These are phyloP conservation scores for Schizothorax lantsangensis DNA, from an alignment of 2,797 vertebrate genomes.

Conservation along the genomic window DNA sequence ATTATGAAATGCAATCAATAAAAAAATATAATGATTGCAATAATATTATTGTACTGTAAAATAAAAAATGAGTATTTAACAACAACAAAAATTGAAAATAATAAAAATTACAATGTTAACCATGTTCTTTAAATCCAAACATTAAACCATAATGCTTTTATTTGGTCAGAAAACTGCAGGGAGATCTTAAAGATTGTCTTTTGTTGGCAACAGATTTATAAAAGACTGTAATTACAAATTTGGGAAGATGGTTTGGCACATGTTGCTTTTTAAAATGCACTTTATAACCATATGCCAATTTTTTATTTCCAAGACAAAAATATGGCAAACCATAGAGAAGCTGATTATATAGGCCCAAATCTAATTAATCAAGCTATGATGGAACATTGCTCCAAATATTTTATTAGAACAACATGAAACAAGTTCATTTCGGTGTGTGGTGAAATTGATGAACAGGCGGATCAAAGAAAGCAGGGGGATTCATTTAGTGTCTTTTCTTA, in stretches of 20 bases:
- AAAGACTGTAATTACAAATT: not conserved
- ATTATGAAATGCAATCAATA: not conserved
- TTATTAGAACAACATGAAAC: slow-evolving; percentile 16
- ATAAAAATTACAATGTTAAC: not conserved
- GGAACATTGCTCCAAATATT: slow-evolving; percentile 5
- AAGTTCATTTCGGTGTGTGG: slow-evolving; percentile 20
- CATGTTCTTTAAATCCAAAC: not conserved
- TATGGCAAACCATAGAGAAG: not conserved
- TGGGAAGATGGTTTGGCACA: not conserved
- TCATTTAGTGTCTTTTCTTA: slow-evolving; percentile 35
- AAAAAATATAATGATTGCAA: not conserved
- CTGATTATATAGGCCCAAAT: slow-evolving; percentile 1
- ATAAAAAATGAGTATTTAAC: not conserved
- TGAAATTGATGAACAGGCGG: slow-evolving; percentile 9
- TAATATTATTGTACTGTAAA: not conserved
- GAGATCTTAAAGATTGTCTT: not conserved
- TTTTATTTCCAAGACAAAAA: slow-evolving; percentile 15
- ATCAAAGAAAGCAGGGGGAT: slow-evolving; percentile 39
- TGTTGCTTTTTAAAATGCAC: not conserved
- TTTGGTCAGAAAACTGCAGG: too few relatives aligned
- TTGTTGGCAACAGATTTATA: not conserved
- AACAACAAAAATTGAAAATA: not conserved
- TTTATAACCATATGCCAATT: not conserved
- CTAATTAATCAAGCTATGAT: slow-evolving; percentile 21
- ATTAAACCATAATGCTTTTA: not conserved